Percentiles rank a stretch among this genome's conserved stretches.
Conservation (phyloP, 2,113 vertebrate species). For the Romanogobio albipinnatus region DNA sequence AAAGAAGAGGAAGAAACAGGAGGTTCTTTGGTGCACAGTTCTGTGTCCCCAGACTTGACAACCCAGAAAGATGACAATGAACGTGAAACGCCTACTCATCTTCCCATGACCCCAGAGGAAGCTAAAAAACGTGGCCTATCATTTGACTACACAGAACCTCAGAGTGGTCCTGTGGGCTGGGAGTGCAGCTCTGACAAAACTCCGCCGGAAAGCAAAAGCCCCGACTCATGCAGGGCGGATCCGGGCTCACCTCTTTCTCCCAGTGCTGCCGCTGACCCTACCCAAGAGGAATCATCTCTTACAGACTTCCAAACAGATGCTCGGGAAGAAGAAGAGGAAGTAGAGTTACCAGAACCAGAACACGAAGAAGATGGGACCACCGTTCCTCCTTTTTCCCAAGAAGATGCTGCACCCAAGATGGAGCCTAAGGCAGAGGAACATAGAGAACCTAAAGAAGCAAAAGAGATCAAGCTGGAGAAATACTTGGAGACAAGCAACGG, state of each 20-base stretch:
- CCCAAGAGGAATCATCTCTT: slow-evolving; percentile 38
- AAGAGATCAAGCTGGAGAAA: slow-evolving; percentile 22
- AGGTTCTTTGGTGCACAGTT: slow-evolving; percentile 5
- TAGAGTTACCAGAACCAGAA: slow-evolving; percentile 10
- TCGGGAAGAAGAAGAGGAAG: slow-evolving; percentile 29
- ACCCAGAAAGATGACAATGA: slow-evolving; percentile 29
- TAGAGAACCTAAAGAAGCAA: not conserved
- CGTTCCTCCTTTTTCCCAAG: slow-evolving; percentile 11
- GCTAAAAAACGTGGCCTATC: slow-evolving; percentile 57
- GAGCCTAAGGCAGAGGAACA: slow-evolving; percentile 36
- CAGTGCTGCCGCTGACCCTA: slow-evolving; percentile 27
- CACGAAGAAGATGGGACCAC: slow-evolving; percentile 18
- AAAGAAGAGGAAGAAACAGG: slow-evolving; percentile 21
- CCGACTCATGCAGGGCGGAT: slow-evolving; percentile 58
- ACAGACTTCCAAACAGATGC: slow-evolving; percentile 17
- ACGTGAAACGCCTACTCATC: slow-evolving; percentile 3
- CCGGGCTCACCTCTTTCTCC: slow-evolving; percentile 56
- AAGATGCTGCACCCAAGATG: slow-evolving; percentile 2
- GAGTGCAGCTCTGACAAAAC: slow-evolving; percentile 52
- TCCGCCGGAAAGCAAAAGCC: slow-evolving; percentile 55
- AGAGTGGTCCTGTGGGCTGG: slow-evolving; percentile 21
- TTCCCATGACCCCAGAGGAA: slow-evolving; percentile 53
- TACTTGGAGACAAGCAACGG: slow-evolving; percentile 51
- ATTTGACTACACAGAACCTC: slow-evolving; percentile 61
- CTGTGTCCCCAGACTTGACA: not conserved